A percentile compares a stretch with the other conserved stretches of the same genome.
These are phyloP conservation scores for Drosophila rufa DNA, from an alignment of 1,140 invertebrate species.

Conservation along the genomic window DNA sequence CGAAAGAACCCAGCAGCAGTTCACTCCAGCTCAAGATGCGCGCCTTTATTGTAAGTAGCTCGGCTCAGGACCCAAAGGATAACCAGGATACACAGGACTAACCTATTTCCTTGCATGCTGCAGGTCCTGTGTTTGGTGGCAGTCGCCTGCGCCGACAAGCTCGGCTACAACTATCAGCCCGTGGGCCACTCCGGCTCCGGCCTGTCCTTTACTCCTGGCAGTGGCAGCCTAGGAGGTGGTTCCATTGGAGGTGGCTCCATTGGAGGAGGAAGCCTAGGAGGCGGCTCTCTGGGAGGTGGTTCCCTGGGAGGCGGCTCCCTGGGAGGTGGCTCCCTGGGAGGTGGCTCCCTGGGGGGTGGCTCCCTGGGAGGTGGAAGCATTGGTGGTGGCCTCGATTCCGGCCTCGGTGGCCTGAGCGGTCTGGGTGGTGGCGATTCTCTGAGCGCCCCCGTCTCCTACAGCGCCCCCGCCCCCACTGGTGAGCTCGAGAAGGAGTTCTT, in stretches of 20 bases:
- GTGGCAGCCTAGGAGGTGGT: slow-evolving; percentile 27
- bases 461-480: slow-evolving; percentile 42
- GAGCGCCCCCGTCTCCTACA: slow-evolving; percentile 37
- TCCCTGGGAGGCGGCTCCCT: slow-evolving; percentile 25
- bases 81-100: slow-evolving; percentile 14
- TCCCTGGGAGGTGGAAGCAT: slow-evolving; percentile 18
- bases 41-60: slow-evolving; percentile 70
- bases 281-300: slow-evolving; percentile 1
- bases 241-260: slow-evolving; percentile 18
- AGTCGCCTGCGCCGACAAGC: slow-evolving; percentile 75
- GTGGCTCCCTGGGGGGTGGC: slow-evolving; percentile 27
- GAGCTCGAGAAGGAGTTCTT: slow-evolving; percentile 70
- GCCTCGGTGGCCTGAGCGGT: slow-evolving; percentile 35
- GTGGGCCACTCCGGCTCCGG: slow-evolving; percentile 60
- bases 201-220: slow-evolving; percentile 66
- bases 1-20: slow-evolving; percentile 61
- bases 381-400: slow-evolving; percentile 23
- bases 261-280: neutral
- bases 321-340: slow-evolving; percentile 31
- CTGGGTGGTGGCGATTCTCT: slow-evolving; percentile 45
- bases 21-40: slow-evolving; percentile 63
- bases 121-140: slow-evolving; percentile 75
- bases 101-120: no score
- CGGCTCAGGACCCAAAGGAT: slow-evolving; percentile 9
- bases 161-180: slow-evolving; percentile 81